Evolutionary conservation across 2,888 invertebrate species (phyloP), one percentile per base, ranked within the genome.

Genomic region (Mayetiola destructor): DNA sequence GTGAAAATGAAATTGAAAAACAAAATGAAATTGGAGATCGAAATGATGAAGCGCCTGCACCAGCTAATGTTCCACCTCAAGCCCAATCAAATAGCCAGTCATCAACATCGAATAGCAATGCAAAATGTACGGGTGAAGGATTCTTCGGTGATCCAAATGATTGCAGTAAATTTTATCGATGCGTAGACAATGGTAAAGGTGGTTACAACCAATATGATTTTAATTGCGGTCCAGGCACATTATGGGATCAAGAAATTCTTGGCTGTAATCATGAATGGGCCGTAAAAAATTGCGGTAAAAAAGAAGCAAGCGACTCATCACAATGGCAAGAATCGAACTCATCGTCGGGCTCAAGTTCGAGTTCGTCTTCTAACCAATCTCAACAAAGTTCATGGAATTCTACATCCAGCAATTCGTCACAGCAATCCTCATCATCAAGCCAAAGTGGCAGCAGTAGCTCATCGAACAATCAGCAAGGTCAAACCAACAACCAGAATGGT

Each of bases 161-260:
- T 65, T 88, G 88, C 65, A 80, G 76, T 59, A 84, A 81, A 67
- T 88, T 88, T 72, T 85, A 85, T 66, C 77, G 87, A 62, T 88
- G 88, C 69, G 85, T 86, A 21, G 73, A 76, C 59, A 76, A 78
- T 65, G 80, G 78, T 1, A 71, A 75, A 29, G 78, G 77, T 59
- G 75, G 75, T 3, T 84, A 74, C 63, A 79, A 72, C 68, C 74
- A 69, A 59, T 75, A 77, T 57, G 73, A 76, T 8, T 80, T 77
- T 59, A 70, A 68, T 6, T 80, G 80, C 68, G 83, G 81, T 3
- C 77, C 81, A 57, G 86, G 85, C 55, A 88, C 88, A 5, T 81
- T 84, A 32, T 88, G 88, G 87, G 85, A 86, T 70, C 76, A 79
- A 58, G 72, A 75, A 56, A 71, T 80, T 59, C 74, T 79, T 66